Conservation (phyloP, 2,888 invertebrate genomes). For the Drosophila conformis region DNA sequence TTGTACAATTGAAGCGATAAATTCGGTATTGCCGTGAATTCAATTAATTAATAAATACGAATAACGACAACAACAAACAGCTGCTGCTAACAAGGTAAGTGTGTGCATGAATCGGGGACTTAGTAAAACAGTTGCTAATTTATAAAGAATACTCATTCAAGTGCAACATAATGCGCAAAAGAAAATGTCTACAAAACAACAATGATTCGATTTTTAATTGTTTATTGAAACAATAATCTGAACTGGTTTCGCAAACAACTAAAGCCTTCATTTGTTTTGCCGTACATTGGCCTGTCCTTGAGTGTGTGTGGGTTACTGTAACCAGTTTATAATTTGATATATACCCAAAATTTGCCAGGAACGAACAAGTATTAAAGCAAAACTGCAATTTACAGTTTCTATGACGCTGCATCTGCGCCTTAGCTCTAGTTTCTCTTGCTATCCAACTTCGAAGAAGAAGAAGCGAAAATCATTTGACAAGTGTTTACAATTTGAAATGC, state of each 20-base stretch:
- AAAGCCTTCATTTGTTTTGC: constrained; percentile 19
- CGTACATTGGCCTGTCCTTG: constrained; percentile 45
- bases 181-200: constrained; percentile 1
- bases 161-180: constrained; percentile 27
- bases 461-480: not conserved
- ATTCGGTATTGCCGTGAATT: constrained; percentile 16
- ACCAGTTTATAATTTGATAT: constrained; percentile 54
- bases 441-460: constrained; percentile 12
- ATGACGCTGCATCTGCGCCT: constrained; percentile 10
- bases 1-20: constrained; percentile 26
- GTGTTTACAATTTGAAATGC: constrained; percentile 35
- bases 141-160: constrained; percentile 1
- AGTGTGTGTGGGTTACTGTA: constrained; percentile 53
- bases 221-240: constrained; percentile 30
- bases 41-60: constrained; percentile 47
- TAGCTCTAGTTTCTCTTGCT: not conserved
- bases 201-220: constrained; percentile 19
- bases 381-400: constrained; percentile 25
- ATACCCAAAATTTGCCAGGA: constrained; percentile 2
- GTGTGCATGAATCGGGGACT: constrained; percentile 18
- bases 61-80: constrained; percentile 36
- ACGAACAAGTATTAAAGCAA: constrained; percentile 18
- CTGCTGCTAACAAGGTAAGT: constrained; percentile 68
- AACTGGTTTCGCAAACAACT: constrained; percentile 43
- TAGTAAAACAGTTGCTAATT: constrained; percentile 5